phyloP scores from a whole-genome alignment of 1,140 invertebrate species.

The Solen grandis region DNA sequence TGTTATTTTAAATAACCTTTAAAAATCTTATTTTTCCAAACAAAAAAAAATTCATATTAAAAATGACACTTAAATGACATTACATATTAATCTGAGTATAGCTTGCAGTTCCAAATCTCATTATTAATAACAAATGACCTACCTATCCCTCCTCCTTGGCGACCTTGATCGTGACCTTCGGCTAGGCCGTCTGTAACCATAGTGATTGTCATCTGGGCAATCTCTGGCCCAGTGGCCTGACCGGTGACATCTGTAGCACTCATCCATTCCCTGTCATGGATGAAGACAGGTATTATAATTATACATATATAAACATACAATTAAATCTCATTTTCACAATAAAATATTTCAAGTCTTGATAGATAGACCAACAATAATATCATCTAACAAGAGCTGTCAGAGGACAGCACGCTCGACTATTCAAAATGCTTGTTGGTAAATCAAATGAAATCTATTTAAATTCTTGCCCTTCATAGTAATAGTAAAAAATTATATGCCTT shows the following conservation, averaged over 20 bases:
- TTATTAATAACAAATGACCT: background rate
- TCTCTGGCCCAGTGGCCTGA: slow-evolving; percentile 81
- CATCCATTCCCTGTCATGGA: slow-evolving; percentile 76
- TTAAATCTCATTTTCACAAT: no score
- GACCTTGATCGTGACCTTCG: slow-evolving; percentile 63
- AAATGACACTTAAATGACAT: background rate
- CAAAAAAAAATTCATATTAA: background rate
- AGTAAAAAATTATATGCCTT: no score
- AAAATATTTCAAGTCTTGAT: no score
- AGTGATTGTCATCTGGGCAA: slow-evolving; percentile 77
- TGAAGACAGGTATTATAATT: no score
- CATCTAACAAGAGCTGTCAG: no score
- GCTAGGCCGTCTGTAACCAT: slow-evolving; percentile 67
- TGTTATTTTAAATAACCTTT: background rate
- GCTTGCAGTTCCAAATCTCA: background rate
- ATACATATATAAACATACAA: no score
- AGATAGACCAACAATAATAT: no score
- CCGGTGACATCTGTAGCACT: slow-evolving; percentile 81
- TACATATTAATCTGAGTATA: background rate
- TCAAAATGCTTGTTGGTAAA: no score
- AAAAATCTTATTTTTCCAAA: background rate
- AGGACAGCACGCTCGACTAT: no score
- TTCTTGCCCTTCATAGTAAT: no score
- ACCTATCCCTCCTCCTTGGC: slow-evolving; percentile 68
- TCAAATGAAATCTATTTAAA: no score